Base-by-base conservation (phyloP, 2,113 vertebrate genomes). In the Cavia porcellus region DNA sequence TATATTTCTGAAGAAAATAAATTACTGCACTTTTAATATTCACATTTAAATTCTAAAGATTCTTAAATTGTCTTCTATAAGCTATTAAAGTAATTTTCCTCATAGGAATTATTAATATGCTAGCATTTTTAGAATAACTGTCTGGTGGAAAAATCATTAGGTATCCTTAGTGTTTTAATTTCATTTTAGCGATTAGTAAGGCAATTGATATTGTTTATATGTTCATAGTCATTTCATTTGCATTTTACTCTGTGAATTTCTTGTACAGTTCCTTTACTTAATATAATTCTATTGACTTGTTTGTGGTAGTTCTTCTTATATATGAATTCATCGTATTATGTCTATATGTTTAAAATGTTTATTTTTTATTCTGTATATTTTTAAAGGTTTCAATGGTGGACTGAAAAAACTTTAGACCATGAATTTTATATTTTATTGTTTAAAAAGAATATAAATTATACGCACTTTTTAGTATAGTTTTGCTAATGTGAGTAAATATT, bases 181-280 rank as follows among this genome's bases (percentile, higher is more conserved):
- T 93, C 24, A 90, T 90, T 96, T 91, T 94, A 52, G 38, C 74
- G 14, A 94, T 75, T 75, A 50, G 52, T 45, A 68, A 93, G 2
- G 17, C 15, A 90, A 80, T 93, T 64, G 87, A 22, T 57, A 45
- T 45, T 62, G 17, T 62, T 85, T n/a, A 55, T 32, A 38, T 38
- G 5, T 52, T 77, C 14, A 82, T 4, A 57, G 1, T 5, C 17
- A 79, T 35, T 62, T 57, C 45, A 77, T 92, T 92, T 75, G 57
- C 45, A 83, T 85, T 87, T 75, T 57, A 66, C 66, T 62, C 77
- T 85, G 30, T 52, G 42, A 74, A 85, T 57, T 95, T 14, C 35
- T 38, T 61, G 20, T 59, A 12, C 2, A 19, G 3, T 47, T 74
- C 24, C 22, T 81, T 79, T 70, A 38, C 25, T 87, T 89, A 72